These are phyloP conservation scores for Naso thynnoides DNA, from an alignment of 2,797 vertebrate species.

Conservation along the genomic window DNA sequence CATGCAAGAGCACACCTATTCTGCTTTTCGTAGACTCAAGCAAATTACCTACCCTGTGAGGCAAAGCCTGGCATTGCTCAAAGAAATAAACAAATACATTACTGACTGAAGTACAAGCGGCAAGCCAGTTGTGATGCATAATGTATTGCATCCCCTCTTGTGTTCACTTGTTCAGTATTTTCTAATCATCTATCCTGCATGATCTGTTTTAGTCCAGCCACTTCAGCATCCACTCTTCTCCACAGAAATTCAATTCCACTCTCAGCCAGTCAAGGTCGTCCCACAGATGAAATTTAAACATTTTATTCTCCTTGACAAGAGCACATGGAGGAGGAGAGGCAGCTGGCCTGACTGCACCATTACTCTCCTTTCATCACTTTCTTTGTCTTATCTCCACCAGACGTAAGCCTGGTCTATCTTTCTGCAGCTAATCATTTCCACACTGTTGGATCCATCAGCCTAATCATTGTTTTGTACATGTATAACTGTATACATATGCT, in stretches of 20 bases:
- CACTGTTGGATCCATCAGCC: too few species aligned
- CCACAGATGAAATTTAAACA: conserved; percentile 70
- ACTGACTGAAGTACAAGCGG: conserved; percentile 2
- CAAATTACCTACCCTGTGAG: conserved; percentile 11
- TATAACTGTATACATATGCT: too few species aligned
- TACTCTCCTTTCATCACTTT: conserved; percentile 15
- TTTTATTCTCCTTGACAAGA: conserved; percentile 62
- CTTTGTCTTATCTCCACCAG: background rate
- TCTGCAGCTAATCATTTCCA: too few species aligned
- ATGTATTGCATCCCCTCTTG: conserved; percentile 31
- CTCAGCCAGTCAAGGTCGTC: conserved; percentile 69
- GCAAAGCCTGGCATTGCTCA: conserved; percentile 10
- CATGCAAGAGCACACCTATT: too few species aligned
- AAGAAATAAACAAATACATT: conserved; percentile 12
- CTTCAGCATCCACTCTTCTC: conserved; percentile 62
- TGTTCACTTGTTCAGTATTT: conserved; percentile 54
- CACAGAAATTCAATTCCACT: conserved; percentile 68
- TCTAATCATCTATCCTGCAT: conserved; percentile 64
- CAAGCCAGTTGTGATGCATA: conserved; percentile 57
- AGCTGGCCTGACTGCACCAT: conserved; percentile 21
- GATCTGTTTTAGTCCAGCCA: conserved; percentile 55
- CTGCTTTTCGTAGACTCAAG: background rate
- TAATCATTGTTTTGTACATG: too few species aligned
- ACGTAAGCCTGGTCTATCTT: background rate
- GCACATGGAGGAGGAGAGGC: conserved; percentile 28